Base-by-base conservation (phyloP, 35 echinoderm and acorn worm genomes). In the Acanthaster planci region DNA sequence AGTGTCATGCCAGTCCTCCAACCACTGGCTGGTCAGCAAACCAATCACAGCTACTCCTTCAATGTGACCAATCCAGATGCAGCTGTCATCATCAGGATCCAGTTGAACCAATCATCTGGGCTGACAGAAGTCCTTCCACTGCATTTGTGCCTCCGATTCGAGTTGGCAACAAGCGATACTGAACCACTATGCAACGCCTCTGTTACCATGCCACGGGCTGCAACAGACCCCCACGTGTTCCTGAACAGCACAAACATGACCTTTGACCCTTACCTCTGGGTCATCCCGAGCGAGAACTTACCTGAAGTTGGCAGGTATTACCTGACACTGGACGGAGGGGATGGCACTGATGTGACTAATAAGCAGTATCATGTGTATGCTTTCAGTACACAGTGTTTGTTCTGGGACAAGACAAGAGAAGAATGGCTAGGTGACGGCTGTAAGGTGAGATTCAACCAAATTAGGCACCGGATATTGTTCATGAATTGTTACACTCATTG, bases 381-480 rank as follows among this genome's bases (percentile, higher is more conserved):
- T 35, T 93, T 56, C 82, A 60, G 76, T 39, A 39, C 85, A 52
- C 79, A 87, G 30, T 97, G 95, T 82, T 32, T 84, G 18, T 93
- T 88, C 55, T 97, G 95, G 95, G 78, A 93, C 86, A 55, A 51
- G 14, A 55, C 86, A 1, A 37, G 52, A 39, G 91, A 97, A 76
- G 78, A 56, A 15, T 97, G 95, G 95, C 77, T 51, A 18, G 77
- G 50, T 16, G 80, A 89, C 36, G 95, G 95, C 39, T 97, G 95
- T 56, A 76, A 79, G 76, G 90, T 97, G 52, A 88, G 47, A 59
- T n/a, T 59, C 27, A n/a, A 59, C 52, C n/a, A n/a, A n/a, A n/a
- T n/a, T n/a, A n/a, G n/a, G n/a, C n/a, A n/a, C n/a, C n/a, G n/a
- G n/a, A n/a, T n/a, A n/a, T n/a, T n/a, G n/a, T n/a, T n/a, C n/a